Base-by-base conservation (phyloP, 2,113 vertebrate species). In the Leiothrix lutea region DNA sequence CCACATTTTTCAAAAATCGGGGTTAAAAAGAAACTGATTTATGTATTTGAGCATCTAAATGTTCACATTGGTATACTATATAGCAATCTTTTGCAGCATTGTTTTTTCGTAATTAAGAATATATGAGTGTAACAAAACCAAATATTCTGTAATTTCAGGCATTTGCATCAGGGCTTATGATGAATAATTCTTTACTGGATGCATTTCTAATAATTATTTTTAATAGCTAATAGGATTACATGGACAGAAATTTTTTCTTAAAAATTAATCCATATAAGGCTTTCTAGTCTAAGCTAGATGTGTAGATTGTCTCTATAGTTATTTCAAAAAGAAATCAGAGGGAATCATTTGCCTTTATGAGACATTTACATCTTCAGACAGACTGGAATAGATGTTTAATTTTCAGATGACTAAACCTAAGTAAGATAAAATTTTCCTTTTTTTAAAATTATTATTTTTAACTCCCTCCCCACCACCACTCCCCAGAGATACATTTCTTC, bases 401-500 rank as follows among this genome's bases (percentile, higher is more conserved):
- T 72, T 85, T 58, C 60, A 48, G 22, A 16, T 31, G 4, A 38
- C 5, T 71, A 60, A 79, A 81, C 23, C 5, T 66, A 73, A 54
- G 16, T n/a, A 10, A 77, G 29, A 80, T 9, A 74, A 56, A 73
- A 23, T 5, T 26, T 42, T 54, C 17, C 4, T 18, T 38, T n/a
- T 15, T 47, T 23, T 5, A 9, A 38, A 47, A 18, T 40, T 24
- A 14, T 50, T 5, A 48, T 40, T 24, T 5, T 31, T 16, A 6
- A 11, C 9, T 23, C 4, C 3, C 3, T 8, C 10, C 1, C 5
- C 5, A 6, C 12, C 6, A 2, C 12, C 6, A 8, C 2, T 2
- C 4, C 4, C 4, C 7, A 20, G 4, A 15, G 31, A 8, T 57
- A 58, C 1, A 57, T 42, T 74, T 44, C 21, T 80, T 79, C 44